phyloP scores from a whole-genome alignment of 2,888 invertebrate genomes.

The Gnatocerus cornutus region DNA sequence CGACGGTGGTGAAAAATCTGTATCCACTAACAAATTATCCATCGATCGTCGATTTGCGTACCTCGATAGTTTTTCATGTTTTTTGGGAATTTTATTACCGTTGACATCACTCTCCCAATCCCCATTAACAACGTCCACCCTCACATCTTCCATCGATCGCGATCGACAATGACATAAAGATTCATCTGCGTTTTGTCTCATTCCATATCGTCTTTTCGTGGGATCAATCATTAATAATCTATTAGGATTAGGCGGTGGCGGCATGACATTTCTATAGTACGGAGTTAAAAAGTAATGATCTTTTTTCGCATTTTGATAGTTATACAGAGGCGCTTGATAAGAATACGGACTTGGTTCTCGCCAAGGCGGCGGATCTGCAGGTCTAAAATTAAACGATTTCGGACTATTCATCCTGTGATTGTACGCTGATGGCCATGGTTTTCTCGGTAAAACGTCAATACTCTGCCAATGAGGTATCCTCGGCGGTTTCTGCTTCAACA shows the following conservation, averaged over 20 bases:
- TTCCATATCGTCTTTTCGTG: constrained; percentile 56
- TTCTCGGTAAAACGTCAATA: constrained; percentile 69
- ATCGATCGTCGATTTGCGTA: constrained; percentile 79
- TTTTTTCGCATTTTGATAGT: constrained; percentile 72
- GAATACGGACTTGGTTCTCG: constrained; percentile 71
- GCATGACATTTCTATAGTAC: constrained; percentile 79
- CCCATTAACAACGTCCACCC: constrained; percentile 76
- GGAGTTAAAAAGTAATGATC: constrained; percentile 81
- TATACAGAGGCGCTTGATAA: constrained; percentile 72
- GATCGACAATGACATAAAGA: constrained; percentile 78
- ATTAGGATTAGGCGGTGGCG: constrained; percentile 72
- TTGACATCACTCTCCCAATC: constrained; percentile 70
- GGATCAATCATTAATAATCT: constrained; percentile 66
- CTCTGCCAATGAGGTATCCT: constrained; percentile 71
- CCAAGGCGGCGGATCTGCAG: constrained; percentile 62
- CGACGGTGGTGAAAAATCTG: constrained; percentile 72
- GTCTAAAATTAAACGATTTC: constrained; percentile 68
- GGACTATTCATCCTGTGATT: constrained; percentile 59
- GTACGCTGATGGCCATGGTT: constrained; percentile 75
- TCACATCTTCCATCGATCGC: constrained; percentile 82
- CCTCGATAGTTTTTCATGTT: constrained; percentile 53
- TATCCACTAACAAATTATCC: constrained; percentile 79
- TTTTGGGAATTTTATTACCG: constrained; percentile 73
- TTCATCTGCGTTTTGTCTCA: constrained; percentile 55
- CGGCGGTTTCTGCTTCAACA: constrained; percentile 78